Percentiles rank a stretch among this genome's conserved stretches.
phyloP scores from a whole-genome alignment of 2,113 vertebrate genomes.

The Empidonax traillii region DNA sequence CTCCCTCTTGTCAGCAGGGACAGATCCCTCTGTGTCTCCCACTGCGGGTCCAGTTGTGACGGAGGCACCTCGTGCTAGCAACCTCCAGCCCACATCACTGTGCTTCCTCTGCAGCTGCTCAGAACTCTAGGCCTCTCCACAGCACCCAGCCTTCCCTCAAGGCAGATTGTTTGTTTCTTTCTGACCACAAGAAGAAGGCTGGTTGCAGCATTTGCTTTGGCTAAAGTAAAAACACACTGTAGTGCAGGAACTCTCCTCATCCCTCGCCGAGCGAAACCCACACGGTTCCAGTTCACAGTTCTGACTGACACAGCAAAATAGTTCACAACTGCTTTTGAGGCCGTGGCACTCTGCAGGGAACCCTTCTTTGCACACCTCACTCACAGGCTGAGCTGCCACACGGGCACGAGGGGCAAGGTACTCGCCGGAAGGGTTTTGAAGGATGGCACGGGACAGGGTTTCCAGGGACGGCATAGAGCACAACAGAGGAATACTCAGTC shows the following conservation, averaged over 20 bases:
- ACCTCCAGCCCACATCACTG: background rate
- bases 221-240: background rate
- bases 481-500: fast-evolving
- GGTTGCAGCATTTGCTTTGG: conserved; percentile 60
- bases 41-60: background rate
- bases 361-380: background rate
- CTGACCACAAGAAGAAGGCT: conserved; percentile 52
- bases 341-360: background rate
- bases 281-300: background rate
- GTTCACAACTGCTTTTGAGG: background rate
- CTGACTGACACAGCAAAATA: conserved; percentile 25
- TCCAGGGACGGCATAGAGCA: fast-evolving
- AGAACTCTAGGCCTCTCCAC: background rate
- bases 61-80: background rate
- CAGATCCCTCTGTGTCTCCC: background rate
- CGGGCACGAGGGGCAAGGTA: fast-evolving
- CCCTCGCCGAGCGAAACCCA: background rate
- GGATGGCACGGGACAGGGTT: background rate
- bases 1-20: background rate
- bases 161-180: conserved; percentile 62
- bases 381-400: background rate
- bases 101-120: conserved; percentile 24
- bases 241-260: background rate
- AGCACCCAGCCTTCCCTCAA: conserved; percentile 38
- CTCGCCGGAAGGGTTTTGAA: background rate